These are phyloP conservation scores for Porites australiensis DNA, from an alignment of 64 coral and sea anemone genomes.

Conservation along the genomic window DNA sequence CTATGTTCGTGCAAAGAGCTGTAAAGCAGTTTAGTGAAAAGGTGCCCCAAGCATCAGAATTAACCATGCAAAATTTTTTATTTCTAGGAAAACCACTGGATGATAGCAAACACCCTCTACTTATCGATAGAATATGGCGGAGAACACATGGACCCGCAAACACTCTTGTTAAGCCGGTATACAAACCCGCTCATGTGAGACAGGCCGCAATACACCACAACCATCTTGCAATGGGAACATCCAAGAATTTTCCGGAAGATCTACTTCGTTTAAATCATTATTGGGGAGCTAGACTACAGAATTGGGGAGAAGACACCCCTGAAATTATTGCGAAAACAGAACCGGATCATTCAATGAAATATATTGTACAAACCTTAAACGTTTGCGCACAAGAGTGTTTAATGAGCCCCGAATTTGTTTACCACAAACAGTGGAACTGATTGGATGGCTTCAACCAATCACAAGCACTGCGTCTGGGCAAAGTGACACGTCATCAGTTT, in stretches of 20 bases:
- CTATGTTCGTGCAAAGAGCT: constrained; percentile 61
- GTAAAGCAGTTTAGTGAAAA: constrained; percentile 15
- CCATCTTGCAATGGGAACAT: background rate
- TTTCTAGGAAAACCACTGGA: constrained; percentile 87
- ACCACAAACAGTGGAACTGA: constrained; percentile 29
- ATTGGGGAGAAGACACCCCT: constrained; percentile 84
- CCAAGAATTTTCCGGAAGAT: background rate
- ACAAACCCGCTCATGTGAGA: constrained; percentile 46
- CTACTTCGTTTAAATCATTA: constrained; percentile 75
- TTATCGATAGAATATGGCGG: constrained; percentile 70
- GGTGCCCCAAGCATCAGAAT: constrained; percentile 44
- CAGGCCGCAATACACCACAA: constrained; percentile 68
- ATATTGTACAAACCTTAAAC: constrained; percentile 2
- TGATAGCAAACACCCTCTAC: constrained; percentile 31
- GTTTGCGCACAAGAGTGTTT: background rate
- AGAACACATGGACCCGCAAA: constrained; percentile 67
- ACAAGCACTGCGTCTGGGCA: too few relatives aligned
- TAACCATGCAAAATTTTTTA: constrained; percentile 79
- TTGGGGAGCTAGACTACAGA: constrained; percentile 71
- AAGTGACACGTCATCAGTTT: too few relatives aligned
- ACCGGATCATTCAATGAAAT: constrained; percentile 32
- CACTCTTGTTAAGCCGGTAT: constrained; percentile 83
- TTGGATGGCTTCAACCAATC: background rate
- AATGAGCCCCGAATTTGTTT: background rate
- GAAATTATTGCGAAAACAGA: constrained; percentile 64